These are phyloP conservation scores for Mantis religiosa DNA, from an alignment of 2,888 invertebrate species.

Conservation along the genomic window DNA sequence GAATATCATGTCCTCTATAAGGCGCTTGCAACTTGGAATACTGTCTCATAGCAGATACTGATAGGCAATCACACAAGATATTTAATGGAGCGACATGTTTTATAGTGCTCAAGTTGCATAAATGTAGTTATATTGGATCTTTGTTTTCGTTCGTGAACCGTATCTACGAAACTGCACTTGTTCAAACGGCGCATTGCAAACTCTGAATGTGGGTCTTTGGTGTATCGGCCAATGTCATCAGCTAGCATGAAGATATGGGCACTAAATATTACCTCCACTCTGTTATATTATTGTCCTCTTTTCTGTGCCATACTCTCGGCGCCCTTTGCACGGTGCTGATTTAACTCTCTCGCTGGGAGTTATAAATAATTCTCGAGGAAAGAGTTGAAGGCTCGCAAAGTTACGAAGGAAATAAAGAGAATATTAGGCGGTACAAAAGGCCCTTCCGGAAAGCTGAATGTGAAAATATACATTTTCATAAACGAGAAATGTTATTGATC, in stretches of 20 bases:
- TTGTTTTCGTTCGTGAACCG: no score
- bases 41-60: no score
- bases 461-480: not conserved
- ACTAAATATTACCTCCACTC: not conserved
- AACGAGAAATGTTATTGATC: not conserved
- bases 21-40: no score
- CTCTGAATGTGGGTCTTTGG: no score
- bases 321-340: not conserved
- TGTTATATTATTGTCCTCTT: not conserved
- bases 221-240: not conserved
- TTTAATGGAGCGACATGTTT: no score
- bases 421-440: not conserved
- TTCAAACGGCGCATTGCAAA: no score
- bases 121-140: no score
- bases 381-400: not conserved
- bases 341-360: not conserved
- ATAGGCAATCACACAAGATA: no score
- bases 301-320: not conserved
- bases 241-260: not conserved
- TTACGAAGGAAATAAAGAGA: not conserved
- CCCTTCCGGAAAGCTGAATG: not conserved
- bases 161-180: no score
- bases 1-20: no score
- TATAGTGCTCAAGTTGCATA: no score
- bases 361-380: not conserved